These are phyloP conservation scores for Perodicticus potto DNA, from an alignment of 2,797 vertebrate species.

Conservation along the genomic window DNA sequence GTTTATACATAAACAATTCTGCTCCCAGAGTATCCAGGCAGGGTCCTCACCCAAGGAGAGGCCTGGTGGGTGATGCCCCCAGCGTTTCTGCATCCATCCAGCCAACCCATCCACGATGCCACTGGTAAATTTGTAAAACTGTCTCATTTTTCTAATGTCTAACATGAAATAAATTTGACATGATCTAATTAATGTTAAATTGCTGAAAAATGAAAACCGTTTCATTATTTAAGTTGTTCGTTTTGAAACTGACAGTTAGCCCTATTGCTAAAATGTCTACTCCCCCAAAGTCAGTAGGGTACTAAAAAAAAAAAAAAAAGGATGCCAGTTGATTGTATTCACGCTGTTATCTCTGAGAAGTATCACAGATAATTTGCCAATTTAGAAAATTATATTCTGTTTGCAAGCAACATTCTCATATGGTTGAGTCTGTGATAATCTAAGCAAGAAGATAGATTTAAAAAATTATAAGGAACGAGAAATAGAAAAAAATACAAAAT, in stretches of 20 bases:
- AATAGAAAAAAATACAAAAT: background rate
- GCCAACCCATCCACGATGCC: constrained; percentile 70
- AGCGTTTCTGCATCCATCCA: background rate
- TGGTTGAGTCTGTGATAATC: background rate
- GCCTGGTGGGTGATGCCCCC: constrained; percentile 23
- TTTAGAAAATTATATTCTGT: background rate
- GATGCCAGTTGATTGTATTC: background rate
- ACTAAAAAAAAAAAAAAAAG: background rate
- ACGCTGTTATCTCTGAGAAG: background rate
- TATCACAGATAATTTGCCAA: background rate
- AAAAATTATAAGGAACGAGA: background rate
- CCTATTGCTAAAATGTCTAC: background rate
- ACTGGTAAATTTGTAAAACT: constrained; percentile 68
- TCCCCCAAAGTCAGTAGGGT: background rate
- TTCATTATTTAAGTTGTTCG: constrained; percentile 48
- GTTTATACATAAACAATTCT: constrained; percentile 50
- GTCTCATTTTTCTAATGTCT: constrained; percentile 76
- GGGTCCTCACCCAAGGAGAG: constrained; percentile 28
- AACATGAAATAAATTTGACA: constrained; percentile 74
- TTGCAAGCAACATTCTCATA: background rate
- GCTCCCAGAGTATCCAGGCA: constrained; percentile 23
- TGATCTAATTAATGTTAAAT: constrained; percentile 59
- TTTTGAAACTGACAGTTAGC: constrained; percentile 74
- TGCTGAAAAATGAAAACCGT: background rate
- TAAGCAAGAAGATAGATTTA: background rate